Base-by-base conservation (phyloP, 2,888 invertebrate species). In the Thecophora atra region DNA sequence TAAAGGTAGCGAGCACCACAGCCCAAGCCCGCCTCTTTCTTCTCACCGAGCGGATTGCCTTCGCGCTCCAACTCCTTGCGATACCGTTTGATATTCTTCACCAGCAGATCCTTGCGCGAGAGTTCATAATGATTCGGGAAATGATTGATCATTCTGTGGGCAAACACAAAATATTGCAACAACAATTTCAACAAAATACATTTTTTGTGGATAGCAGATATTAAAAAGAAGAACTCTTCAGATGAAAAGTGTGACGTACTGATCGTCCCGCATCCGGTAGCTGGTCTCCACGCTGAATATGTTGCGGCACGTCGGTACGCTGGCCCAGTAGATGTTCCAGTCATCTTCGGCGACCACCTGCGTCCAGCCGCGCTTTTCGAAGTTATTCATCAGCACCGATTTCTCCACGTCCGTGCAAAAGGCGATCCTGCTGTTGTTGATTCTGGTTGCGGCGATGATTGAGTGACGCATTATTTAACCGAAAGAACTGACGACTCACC, bases 241-340 rank as follows among this genome's bases (percentile, higher is more conserved):
- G n/a, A n/a, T n/a, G n/a, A n/a, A n/a, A n/a, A n/a, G 17, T 15
- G 2, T 1, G 24, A 78, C 82, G 79, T 62, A 82, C 94, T 97
- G 97, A 88, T 95, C 94, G 85, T 97, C 96, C 79, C 92, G 92
- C 91, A 98, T 93, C 79, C 97, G 90, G 86, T 96, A 97, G 15
- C 96, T 96, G 82, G 92, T 94, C 81, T 98, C 97, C 17, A 96
- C 93, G 82, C 96, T 96, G 83, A 97, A 97, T 74, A 98, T 91
- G 81, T 91, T 94, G 72, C 97, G 89, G 79, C 96, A 96, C n/a
- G 94, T 96, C 81, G 93, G 92, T 1, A 96, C 95, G 72, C 93
- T 94, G 3, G 97, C 94, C 97, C 97, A 98, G 85, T 98, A 98
- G 83, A 97, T 93, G 85, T 98, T 96, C 97, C 97, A 98, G 79